These are phyloP conservation scores for Molossus alvarezi DNA, from an alignment of 2,797 vertebrate species.

Conservation along the genomic window DNA sequence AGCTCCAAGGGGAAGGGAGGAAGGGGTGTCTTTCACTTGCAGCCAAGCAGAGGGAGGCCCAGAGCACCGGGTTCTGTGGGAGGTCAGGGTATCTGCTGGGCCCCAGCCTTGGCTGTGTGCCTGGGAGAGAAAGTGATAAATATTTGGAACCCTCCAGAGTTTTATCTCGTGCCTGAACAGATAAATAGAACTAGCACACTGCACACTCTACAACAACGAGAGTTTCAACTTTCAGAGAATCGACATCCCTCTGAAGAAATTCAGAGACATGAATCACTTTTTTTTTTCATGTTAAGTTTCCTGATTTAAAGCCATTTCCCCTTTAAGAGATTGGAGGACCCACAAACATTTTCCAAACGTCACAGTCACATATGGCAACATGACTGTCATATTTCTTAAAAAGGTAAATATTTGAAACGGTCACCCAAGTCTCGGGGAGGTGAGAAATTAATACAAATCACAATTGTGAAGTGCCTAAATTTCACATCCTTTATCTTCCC, in stretches of 20 bases:
- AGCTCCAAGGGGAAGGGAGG: neutral
- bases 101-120: neutral
- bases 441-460: constrained; percentile 71
- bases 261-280: neutral
- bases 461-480: neutral
- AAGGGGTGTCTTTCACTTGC: neutral
- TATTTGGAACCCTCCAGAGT: neutral
- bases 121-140: neutral
- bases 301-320: constrained; percentile 30
- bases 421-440: neutral
- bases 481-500: constrained; percentile 32
- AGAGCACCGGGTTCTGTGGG: neutral
- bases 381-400: constrained; percentile 42
- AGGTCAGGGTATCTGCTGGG: neutral
- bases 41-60: neutral
- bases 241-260: constrained; percentile 26
- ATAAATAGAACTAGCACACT: neutral
- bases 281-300: constrained; percentile 46
- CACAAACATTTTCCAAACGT: constrained; percentile 60
- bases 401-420: constrained; percentile 67
- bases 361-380: neutral
- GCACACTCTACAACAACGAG: neutral
- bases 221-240: constrained; percentile 39
- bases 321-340: constrained; percentile 36
- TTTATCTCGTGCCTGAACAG: neutral